Base-by-base conservation (phyloP, 1,140 invertebrate genomes). In the Liolophura sinensis region DNA sequence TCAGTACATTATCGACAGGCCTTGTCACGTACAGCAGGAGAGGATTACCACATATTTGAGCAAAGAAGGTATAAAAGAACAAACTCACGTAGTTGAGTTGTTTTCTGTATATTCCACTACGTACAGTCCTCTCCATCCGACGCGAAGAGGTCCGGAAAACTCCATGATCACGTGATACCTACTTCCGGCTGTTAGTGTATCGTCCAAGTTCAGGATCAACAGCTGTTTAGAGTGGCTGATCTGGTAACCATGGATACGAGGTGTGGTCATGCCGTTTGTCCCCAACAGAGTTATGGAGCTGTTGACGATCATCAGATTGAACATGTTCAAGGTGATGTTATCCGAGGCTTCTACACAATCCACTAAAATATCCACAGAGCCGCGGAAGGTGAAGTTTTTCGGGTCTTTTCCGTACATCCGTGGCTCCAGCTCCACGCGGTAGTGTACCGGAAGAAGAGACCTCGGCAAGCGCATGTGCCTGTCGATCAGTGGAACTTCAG, bases 331-430 rank as follows among this genome's bases (percentile, higher is more conserved):
- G 0, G 89, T 88, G 49, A 95, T 89, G 61, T 88, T 89, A 16
- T 87, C 82, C 0, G 91, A 91, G 1, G 83, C 71, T 50, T 86
- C 71, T 11, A 83, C 66, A 5, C 88, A 88, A 24, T 79, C 80
- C 15, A 95, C 80, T 5, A 88, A 70, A n/a, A 95, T 93, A 59
- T 86, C 88, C 0, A 94, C 91, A 48, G 83, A 85, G 1, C 94
- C 93, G 63, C 84, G 78, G 78, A 93, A 95, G 18, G 85, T 88
- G 14, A 85, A 85, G 11, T 70, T 64, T 25, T 68, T 59, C 14
- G 80, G 77, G 49, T 74, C 67, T 1, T 16, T 22, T 9, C 47
- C 64, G 61, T 82, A 82, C 54, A 85, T 81, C 60, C 79, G 77
- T 7, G 84, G 82, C 48, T 72, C 64, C 4, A 85, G 69, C 49